phyloP scores from a whole-genome alignment of 2,113 vertebrate genomes.

The Ceyx cyanopectus region DNA sequence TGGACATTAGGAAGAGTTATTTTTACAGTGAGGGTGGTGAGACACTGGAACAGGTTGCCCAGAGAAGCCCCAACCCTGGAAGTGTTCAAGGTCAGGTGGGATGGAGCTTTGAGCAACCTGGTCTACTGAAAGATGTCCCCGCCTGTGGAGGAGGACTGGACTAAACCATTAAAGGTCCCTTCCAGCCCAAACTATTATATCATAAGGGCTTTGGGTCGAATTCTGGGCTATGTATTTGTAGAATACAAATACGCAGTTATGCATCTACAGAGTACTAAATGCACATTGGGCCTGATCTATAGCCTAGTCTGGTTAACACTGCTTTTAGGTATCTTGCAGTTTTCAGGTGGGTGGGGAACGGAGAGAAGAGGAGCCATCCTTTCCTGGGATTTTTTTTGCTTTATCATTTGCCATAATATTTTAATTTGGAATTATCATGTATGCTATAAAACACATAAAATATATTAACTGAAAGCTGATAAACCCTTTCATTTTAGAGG shows the following conservation, averaged over 20 bases:
- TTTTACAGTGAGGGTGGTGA: no score
- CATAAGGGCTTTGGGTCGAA: background rate
- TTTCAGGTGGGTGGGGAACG: background rate
- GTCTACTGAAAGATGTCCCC: background rate
- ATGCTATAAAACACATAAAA: background rate
- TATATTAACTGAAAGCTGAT: background rate
- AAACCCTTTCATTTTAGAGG: background rate
- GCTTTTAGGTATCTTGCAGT: background rate
- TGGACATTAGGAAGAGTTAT: no score
- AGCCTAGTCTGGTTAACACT: background rate
- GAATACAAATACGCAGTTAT: background rate
- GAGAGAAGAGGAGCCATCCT: background rate
- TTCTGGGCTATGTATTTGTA: background rate
- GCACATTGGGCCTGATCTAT: accelerated
- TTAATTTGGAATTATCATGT: background rate
- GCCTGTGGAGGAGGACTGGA: no score
- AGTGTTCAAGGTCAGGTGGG: background rate
- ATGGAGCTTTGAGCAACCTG: background rate
- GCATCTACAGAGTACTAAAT: background rate
- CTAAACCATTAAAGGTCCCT: background rate
- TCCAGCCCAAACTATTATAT: background rate
- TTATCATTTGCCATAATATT: background rate
- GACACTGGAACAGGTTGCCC: background rate
- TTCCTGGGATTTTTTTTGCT: background rate
- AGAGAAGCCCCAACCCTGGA: background rate